Evolutionary conservation across 2,888 invertebrate species (phyloP), one percentile per base, ranked within the genome.

Genomic region (Caenorhabditis sp.): DNA sequence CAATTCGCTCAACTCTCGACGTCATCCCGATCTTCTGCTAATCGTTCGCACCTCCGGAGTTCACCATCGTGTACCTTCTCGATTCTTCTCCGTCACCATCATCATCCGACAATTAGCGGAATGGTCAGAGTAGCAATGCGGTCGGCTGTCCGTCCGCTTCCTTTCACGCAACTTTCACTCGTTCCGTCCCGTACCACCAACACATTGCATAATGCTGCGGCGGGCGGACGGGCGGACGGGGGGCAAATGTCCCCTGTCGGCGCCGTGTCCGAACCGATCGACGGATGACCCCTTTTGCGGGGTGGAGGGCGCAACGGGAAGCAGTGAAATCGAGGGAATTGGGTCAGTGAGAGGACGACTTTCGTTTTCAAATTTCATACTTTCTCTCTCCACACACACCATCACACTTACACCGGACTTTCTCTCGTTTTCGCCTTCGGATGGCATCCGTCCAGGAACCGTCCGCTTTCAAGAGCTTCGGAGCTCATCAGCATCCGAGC

Each of bases 251-350:
- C n/a, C n/a, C n/a, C n/a, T n/a, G n/a, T n/a, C n/a, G 52, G 41
- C 62, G 41, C 52, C 62, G 24, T 7, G 37, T 27, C 24, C 37
- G 35, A 37, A 37, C 61, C 37, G 43, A 37, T 45, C 56, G 48
- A 35, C 53, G 55, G 71, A 71, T 71, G 71, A 71, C 71, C 71
- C 56, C 71, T 61, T 71, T 71, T 78, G 68, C 56, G 45, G 41
- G 48, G 66, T 50, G 45, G 72, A 35, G 61, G 41, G 68, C 74
- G 68, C 71, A 63, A 63, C 71, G 59, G 70, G 66, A 73, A 72
- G 72, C 68, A 80, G 80, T 78, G 80, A 80, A 80, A 80, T 61
- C 62, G 74, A 78, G 78, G 78, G 75, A 80, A 80, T 80, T 80
- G 78, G 80, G 80, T 78, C 80, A 71, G 65, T 66, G 65, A 59